Base-by-base conservation (phyloP, 2,888 invertebrate genomes). In the Trileptium ribeirensis region DNA sequence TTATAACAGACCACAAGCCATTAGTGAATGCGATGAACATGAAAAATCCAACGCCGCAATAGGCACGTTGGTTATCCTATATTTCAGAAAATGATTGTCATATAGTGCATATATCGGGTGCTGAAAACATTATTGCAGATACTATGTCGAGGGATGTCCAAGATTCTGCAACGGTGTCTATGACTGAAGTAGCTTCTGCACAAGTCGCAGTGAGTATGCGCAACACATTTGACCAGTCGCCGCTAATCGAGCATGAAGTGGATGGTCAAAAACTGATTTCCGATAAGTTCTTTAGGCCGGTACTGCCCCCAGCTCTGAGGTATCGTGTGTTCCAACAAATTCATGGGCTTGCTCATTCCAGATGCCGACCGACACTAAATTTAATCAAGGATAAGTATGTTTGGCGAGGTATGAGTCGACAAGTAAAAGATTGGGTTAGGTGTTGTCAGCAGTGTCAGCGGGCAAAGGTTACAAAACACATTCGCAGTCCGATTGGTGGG, bases 1-100 rank as follows among this genome's bases (percentile, higher is more conserved):
- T 75, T 37, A 38, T 38, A 38, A 75, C 77, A 37, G 77, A 75
- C n/a, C 77, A 75, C n/a, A 75, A 36, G 39, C 77, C 77, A 33
- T 36, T 75, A 34, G 77, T 75, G 29, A 75, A 75, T 39, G 77
- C 77, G 15, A n/a, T 75, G 29, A 75, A 36, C 2, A 75, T 75
- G 77, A 75, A 75, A 29, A 75, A 75, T 36, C 77, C 77, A 33
- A 34, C 77, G 31, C 77, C 77, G 2, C 77, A 75, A 38, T 36
- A 75, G 36, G 2, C 77, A 75, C 34, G 77, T n/a, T 75, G 77
- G 77, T 38, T 75, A 38, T 75, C 77, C 15, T 75, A 37, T 39
- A 75, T 75, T 37, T 75, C 77, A 15, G 39, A 75, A 75, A 33
- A 33, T 31, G n/a, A 70, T 36, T 75, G 77, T 39, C 38, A 38